phyloP scores from a whole-genome alignment of 2,888 invertebrate genomes.

The Syrista parreyssii region DNA sequence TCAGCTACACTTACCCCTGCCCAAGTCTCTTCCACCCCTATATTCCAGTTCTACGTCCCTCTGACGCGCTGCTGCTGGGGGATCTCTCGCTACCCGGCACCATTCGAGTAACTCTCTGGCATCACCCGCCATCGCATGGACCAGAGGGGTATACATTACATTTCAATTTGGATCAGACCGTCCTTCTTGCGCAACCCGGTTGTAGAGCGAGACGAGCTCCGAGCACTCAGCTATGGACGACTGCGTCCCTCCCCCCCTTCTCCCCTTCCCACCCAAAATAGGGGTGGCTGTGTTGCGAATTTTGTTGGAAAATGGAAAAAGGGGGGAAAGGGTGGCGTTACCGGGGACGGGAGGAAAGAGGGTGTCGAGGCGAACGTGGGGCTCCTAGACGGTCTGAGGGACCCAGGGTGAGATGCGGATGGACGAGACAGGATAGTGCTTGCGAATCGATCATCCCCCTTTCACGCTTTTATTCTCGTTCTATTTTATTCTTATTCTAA shows the following conservation, averaged over 20 bases:
- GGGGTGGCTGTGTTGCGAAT: slow-evolving; percentile 3
- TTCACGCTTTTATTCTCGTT: not conserved
- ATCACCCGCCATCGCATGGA: slow-evolving; percentile 25
- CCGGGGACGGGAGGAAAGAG: not conserved
- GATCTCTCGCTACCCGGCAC: slow-evolving; percentile 17
- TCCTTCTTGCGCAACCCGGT: slow-evolving; percentile 29
- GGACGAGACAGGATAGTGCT: not conserved
- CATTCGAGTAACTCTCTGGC: slow-evolving; percentile 31
- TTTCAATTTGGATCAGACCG: slow-evolving; percentile 59
- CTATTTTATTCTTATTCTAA: not conserved
- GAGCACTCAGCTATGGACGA: slow-evolving; percentile 46
- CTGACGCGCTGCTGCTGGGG: slow-evolving; percentile 1
- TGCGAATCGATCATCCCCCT: slow-evolving; percentile 8
- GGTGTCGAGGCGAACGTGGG: not conserved
- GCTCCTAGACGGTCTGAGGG: not conserved
- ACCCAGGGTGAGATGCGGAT: not conserved
- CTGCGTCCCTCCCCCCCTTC: slow-evolving; percentile 30
- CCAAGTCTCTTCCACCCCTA: not conserved
- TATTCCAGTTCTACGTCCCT: not conserved
- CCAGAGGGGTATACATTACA: slow-evolving; percentile 54
- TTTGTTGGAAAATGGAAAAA: not conserved
- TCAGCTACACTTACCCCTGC: slow-evolving; percentile 57
- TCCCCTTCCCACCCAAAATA: no score
- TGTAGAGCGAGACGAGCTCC: slow-evolving; percentile 30
- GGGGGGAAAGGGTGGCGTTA: not conserved